Percentiles rank a stretch among this genome's conserved stretches.
Evolutionary conservation across 1,140 invertebrate genomes (phyloP).

Genomic region (Drosophila navojoa): DNA sequence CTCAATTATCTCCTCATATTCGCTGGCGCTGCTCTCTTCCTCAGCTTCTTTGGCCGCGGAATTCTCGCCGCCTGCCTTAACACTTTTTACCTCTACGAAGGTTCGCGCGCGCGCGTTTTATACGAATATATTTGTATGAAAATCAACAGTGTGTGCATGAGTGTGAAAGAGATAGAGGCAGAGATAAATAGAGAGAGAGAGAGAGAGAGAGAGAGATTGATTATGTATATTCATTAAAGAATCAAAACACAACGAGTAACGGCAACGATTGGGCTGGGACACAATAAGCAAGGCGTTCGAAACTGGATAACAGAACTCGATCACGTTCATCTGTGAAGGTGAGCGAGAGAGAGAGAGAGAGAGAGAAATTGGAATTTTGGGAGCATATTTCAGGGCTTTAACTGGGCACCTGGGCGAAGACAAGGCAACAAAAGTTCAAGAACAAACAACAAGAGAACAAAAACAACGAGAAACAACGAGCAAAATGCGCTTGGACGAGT

Average conservation of each 20-base stretch:
- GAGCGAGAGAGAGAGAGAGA: conserved; percentile 9
- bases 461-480: conserved; percentile 1
- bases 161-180: conserved; percentile 19
- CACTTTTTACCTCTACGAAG: conserved; percentile 64
- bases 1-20: conserved; percentile 83
- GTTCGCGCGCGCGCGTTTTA: conserved; percentile 4
- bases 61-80: conserved; percentile 47
- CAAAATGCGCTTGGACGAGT: not conserved
- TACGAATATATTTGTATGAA: not conserved
- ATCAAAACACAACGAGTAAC: conserved; percentile 23
- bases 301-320: conserved; percentile 2
- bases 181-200: conserved; percentile 4
- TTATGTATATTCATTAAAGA: conserved; percentile 9
- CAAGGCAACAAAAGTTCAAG: not conserved
- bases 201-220: conserved; percentile 18
- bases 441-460: not conserved
- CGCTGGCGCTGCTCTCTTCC: conserved; percentile 80
- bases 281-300: conserved; percentile 27
- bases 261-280: conserved; percentile 1
- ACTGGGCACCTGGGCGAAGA: not conserved
- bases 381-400: not conserved
- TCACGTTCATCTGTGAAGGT: conserved; percentile 1
- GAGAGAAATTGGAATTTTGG: conserved; percentile 10
- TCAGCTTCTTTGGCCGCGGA: conserved; percentile 63
- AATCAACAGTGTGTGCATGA: conserved; percentile 17